A percentile compares a stretch with the other conserved stretches of the same genome.
Conservation (phyloP, 2,888 invertebrate genomes). For the Patella ulyssiponensis region DNA sequence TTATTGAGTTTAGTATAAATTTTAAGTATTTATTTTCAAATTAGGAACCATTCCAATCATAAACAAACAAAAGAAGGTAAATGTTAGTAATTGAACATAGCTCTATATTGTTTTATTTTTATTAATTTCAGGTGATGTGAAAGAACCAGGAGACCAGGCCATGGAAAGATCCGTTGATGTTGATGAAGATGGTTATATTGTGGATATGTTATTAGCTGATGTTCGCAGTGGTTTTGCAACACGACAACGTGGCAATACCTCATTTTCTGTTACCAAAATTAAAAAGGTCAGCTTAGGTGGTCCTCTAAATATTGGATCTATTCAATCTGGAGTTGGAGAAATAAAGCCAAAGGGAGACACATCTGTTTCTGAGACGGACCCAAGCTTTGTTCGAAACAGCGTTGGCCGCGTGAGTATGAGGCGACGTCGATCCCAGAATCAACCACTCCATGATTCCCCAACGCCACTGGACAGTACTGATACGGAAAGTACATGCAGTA, state of each 20-base stretch:
- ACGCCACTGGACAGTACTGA: slow-evolving; percentile 36
- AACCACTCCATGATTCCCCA: slow-evolving; percentile 13
- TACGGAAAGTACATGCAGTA: slow-evolving; percentile 43
- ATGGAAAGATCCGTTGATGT: slow-evolving; percentile 39
- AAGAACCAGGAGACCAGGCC: slow-evolving; percentile 38
- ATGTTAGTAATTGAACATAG: too few relatives aligned
- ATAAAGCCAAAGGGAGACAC: slow-evolving; percentile 6
- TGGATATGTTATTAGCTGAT: slow-evolving; percentile 67
- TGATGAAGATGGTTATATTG: slow-evolving; percentile 59
- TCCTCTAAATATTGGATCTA: neutral
- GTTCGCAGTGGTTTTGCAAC: slow-evolving; percentile 64
- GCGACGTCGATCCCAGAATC: slow-evolving; percentile 22
- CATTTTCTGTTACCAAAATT: slow-evolving; percentile 62
- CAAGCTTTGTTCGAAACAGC: slow-evolving; percentile 51
- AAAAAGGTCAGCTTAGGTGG: slow-evolving; percentile 57
- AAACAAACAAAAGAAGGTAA: too few relatives aligned
- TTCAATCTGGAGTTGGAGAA: slow-evolving; percentile 1
- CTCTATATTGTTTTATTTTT: too few relatives aligned
- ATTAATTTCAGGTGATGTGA: slow-evolving; percentile 34
- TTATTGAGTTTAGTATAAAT: too few relatives aligned
- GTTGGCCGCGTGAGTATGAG: slow-evolving; percentile 51
- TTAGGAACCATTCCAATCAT: too few relatives aligned
- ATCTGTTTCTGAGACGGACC: slow-evolving; percentile 15
- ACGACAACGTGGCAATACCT: slow-evolving; percentile 57
- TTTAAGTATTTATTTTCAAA: too few relatives aligned